Conservation (phyloP, 2,113 vertebrate genomes). For the Bagarius yarrelli region DNA sequence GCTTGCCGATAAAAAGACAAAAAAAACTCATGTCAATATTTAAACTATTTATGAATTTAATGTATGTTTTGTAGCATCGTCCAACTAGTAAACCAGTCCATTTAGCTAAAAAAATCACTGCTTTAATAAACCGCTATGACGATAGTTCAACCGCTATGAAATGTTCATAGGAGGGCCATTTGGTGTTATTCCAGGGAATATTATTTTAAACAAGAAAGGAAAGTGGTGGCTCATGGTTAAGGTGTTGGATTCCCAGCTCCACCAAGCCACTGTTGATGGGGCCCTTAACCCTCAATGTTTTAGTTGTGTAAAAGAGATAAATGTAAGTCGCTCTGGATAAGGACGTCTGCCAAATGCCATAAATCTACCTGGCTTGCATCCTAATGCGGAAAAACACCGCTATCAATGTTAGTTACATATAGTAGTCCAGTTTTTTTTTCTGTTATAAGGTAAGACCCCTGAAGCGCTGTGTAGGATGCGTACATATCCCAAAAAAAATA, state of each 20-base stretch:
- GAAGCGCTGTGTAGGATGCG: background rate
- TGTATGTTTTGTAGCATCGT: background rate
- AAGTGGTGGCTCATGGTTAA: no score
- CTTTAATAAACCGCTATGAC: background rate
- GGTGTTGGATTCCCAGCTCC: no score
- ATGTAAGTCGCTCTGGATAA: no score
- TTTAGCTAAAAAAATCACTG: background rate
- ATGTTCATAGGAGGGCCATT: no score
- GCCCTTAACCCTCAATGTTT: no score
- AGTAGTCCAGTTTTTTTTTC: background rate
- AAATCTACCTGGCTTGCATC: no score
- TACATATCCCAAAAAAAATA: background rate
- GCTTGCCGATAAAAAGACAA: background rate
- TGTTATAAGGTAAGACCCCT: background rate
- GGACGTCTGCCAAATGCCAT: no score
- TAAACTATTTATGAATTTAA: background rate
- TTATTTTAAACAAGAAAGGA: no score
- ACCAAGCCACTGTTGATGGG: no score
- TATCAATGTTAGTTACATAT: background rate
- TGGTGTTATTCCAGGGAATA: no score
- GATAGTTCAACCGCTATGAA: no score
- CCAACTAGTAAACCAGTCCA: background rate
- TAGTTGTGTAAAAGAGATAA: no score
- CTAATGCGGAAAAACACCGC: background rate
- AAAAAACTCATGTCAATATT: background rate